These are phyloP conservation scores for Hetaerina americana DNA, from an alignment of 1,140 invertebrate species.

Conservation along the genomic window DNA sequence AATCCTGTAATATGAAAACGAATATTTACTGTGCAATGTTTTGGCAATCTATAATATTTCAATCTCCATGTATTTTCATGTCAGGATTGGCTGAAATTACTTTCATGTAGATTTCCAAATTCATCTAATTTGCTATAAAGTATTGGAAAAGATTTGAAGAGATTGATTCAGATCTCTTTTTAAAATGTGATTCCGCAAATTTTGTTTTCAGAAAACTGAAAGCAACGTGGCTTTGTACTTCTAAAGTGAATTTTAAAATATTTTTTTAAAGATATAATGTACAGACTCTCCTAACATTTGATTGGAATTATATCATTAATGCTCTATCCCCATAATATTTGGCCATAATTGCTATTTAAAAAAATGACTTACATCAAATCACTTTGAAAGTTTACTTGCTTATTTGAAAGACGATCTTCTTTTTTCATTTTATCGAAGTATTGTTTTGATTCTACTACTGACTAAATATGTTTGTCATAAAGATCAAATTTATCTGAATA, in stretches of 20 bases:
- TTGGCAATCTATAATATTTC: not conserved
- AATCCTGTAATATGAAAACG: not conserved
- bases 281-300: not conserved
- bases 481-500: not conserved
- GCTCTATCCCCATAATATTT: not conserved
- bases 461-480: not conserved
- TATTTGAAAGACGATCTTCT: too few relatives aligned
- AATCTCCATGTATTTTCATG: not conserved
- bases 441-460: not conserved
- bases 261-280: not conserved
- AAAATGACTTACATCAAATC: not conserved
- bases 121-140: not conserved
- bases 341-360: not conserved
- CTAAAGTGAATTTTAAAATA: not conserved
- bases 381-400: not conserved
- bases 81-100: not conserved
- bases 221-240: not conserved
- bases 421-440: not conserved
- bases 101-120: not conserved
- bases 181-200: not conserved
- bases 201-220: not conserved
- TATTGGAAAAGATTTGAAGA: too few relatives aligned
- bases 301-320: not conserved
- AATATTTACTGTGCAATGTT: not conserved
- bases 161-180: not conserved